These are phyloP conservation scores for Hippocampus comes DNA, from an alignment of 2,113 vertebrate species.

Conservation along the genomic window DNA sequence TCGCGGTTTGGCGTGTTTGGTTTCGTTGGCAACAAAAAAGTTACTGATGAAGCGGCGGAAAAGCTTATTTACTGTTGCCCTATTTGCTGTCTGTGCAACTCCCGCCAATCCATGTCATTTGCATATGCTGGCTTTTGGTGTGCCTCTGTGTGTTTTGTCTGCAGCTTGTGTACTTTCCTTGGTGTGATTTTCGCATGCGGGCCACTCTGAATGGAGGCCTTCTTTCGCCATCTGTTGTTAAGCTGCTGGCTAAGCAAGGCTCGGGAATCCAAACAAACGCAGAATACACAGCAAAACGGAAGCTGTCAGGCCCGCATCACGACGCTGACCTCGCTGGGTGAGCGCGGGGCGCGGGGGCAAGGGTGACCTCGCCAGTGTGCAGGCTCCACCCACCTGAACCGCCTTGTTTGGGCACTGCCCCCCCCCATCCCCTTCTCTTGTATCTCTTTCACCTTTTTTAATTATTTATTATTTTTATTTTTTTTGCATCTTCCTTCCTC, in stretches of 20 bases:
- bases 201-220: constrained; percentile 79
- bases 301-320: constrained; percentile 86
- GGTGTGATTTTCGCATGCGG: constrained; percentile 75
- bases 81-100: constrained; percentile 56
- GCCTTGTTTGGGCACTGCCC: constrained; percentile 78
- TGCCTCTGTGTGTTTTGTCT: constrained; percentile 59
- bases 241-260: constrained; percentile 87
- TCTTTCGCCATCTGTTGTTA: constrained; percentile 92
- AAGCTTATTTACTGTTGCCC: constrained; percentile 32
- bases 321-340: constrained; percentile 80
- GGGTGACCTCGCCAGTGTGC: constrained; percentile 79
- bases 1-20: constrained; percentile 9
- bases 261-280: constrained; percentile 88
- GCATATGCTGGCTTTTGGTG: constrained; percentile 36
- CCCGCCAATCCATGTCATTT: constrained; percentile 53
- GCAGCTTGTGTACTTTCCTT: constrained; percentile 62
- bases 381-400: constrained; percentile 77
- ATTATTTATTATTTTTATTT: not conserved
- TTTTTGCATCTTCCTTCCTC: no score
- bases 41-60: constrained; percentile 32
- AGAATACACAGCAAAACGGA: constrained; percentile 85
- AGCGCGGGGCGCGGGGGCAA: not conserved
- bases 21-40: constrained; percentile 9
- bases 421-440: constrained; percentile 44
- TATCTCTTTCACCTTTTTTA: not conserved